Percentiles rank a stretch among this genome's conserved stretches.
Conservation (phyloP, 1,140 invertebrate genomes). For the Cherax destructor region DNA sequence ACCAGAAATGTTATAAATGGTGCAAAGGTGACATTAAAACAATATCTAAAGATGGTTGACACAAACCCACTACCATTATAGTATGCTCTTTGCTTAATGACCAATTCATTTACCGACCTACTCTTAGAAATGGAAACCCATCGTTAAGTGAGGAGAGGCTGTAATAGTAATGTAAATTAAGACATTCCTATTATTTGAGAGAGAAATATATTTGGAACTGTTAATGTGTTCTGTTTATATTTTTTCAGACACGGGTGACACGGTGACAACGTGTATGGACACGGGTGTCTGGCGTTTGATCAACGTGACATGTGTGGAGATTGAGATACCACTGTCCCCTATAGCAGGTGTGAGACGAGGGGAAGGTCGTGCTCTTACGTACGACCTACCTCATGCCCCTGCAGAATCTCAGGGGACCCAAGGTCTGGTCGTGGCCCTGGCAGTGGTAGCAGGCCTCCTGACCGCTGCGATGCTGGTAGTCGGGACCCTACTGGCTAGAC, state of each 20-base stretch:
- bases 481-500: constrained; percentile 46
- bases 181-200: not conserved
- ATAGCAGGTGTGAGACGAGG: constrained; percentile 16
- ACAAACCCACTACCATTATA: too few species aligned
- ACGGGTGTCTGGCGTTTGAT: constrained; percentile 55
- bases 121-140: too few species aligned
- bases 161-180: too few species aligned
- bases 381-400: constrained; percentile 38
- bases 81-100: too few species aligned
- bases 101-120: too few species aligned
- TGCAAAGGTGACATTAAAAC: too few species aligned
- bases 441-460: constrained; percentile 66
- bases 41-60: too few species aligned
- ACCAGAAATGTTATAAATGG: too few species aligned
- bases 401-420: constrained; percentile 37
- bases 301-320: constrained; percentile 65
- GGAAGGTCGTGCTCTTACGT: constrained; percentile 54
- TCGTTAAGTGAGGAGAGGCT: too few species aligned
- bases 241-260: constrained; percentile 62
- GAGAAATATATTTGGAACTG: not conserved
- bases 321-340: not conserved
- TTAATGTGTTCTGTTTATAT: not conserved
- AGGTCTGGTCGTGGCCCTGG: constrained; percentile 62
- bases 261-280: constrained; percentile 69
- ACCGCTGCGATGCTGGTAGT: constrained; percentile 64